These are phyloP conservation scores for Parascotia fuliginaria DNA, from an alignment of 2,888 invertebrate species.

Conservation along the genomic window DNA sequence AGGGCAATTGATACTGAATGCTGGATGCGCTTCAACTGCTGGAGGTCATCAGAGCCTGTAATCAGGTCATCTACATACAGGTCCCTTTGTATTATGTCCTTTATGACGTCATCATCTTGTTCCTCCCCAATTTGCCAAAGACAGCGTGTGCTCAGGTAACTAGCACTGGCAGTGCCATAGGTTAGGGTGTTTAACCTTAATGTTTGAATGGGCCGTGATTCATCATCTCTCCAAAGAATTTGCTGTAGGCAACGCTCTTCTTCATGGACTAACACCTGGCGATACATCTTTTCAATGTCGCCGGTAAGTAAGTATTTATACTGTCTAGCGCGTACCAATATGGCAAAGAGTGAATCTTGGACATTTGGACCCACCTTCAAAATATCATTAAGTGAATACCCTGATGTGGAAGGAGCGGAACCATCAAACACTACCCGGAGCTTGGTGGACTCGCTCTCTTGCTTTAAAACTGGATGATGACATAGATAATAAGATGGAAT, in stretches of 20 bases:
- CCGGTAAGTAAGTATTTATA: neutral
- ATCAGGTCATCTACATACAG: neutral
- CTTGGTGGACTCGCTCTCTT: too few species aligned
- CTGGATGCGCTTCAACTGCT: too few species aligned
- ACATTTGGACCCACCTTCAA: neutral
- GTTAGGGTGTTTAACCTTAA: neutral
- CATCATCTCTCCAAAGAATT: neutral
- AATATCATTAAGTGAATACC: neutral
- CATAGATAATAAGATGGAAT: too few species aligned
- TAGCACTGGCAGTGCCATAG: neutral
- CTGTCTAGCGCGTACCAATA: neutral
- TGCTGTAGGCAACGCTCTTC: neutral
- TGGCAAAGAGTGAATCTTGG: neutral
- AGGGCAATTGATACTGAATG: too few species aligned
- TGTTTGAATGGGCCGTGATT: neutral
- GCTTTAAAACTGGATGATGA: too few species aligned
- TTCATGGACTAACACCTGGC: neutral
- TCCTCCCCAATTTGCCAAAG: neutral
- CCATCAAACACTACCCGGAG: conserved; percentile 31
- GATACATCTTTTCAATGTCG: neutral
- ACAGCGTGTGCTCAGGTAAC: too few species aligned
- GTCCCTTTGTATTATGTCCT: neutral
- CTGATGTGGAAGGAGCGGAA: conserved; percentile 8
- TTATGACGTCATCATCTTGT: neutral
- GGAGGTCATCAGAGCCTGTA: neutral